These are phyloP conservation scores for Cossypha polioptera DNA, from an alignment of 2,797 vertebrate species.

Conservation along the genomic window DNA sequence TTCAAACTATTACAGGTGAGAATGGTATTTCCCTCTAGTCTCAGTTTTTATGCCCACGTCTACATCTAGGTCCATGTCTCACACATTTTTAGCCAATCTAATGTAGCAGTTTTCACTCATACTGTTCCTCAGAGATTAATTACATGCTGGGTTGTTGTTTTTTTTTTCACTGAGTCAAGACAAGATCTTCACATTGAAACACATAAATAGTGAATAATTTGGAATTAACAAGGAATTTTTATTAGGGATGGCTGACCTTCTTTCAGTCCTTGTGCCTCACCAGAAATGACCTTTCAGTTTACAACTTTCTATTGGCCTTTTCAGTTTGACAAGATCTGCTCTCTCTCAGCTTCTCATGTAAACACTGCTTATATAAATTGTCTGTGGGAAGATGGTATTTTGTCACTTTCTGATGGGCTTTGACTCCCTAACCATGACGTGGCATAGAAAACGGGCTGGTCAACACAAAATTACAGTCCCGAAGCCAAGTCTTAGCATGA, in stretches of 20 bases:
- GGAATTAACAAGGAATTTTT: conserved; percentile 32
- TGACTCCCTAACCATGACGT: neutral
- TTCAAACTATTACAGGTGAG: neutral
- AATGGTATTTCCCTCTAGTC: neutral
- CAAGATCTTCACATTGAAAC: neutral
- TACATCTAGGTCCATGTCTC: neutral
- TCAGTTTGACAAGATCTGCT: conserved; percentile 41
- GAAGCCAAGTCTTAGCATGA: neutral
- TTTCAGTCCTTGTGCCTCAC: conserved; percentile 31
- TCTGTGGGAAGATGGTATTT: neutral
- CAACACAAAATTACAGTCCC: neutral
- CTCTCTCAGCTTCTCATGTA: conserved; percentile 32
- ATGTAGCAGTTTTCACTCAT: neutral
- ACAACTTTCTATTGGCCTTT: conserved; percentile 68
- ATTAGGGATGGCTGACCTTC: conserved; percentile 42
- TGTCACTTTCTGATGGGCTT: neutral
- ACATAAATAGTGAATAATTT: neutral
- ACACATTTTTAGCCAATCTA: neutral
- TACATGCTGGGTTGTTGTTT: neutral
- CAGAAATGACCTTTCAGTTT: conserved; percentile 67
- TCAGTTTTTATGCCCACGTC: neutral
- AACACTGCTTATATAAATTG: conserved; percentile 4
- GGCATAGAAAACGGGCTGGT: neutral
- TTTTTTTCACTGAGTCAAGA: neutral
- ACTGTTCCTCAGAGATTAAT: neutral